A percentile compares a stretch with the other conserved stretches of the same genome.
Evolutionary conservation across 1,140 invertebrate genomes (phyloP).

Genomic region (Meloidogyne hapla): DNA sequence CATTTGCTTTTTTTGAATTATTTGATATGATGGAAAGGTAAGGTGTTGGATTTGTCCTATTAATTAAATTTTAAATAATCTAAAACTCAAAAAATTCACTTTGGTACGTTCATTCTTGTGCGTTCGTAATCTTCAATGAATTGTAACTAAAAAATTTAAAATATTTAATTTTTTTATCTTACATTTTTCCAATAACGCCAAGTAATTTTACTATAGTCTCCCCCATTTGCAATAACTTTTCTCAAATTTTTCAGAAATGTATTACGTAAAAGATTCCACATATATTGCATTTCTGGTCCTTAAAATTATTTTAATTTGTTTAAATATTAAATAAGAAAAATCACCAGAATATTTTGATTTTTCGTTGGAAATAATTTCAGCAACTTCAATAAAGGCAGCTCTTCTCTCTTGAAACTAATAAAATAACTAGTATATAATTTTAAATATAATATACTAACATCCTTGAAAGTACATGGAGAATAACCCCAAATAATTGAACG

Average conservation of each 20-base stretch:
- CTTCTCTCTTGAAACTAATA: conserved; percentile 10
- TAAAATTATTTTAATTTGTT: conserved; percentile 4
- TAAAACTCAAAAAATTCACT: too few species aligned
- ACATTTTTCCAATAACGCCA: conserved; percentile 44
- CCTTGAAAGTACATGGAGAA: too few species aligned
- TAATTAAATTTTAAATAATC: too few species aligned
- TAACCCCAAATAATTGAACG: conserved; percentile 35
- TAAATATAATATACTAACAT: too few species aligned
- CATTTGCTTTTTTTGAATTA: too few species aligned
- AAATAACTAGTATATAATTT: too few species aligned
- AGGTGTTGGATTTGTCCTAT: too few species aligned
- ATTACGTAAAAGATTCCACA: conserved; percentile 42
- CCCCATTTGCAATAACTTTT: conserved; percentile 26
- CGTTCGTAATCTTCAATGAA: too few species aligned
- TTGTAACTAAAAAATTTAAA: too few species aligned
- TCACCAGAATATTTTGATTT: conserved; percentile 25
- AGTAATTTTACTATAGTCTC: conserved; percentile 11
- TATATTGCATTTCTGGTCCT: conserved; percentile 38
- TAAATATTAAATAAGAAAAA: neutral
- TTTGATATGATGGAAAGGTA: too few species aligned
- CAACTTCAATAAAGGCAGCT: conserved; percentile 24
- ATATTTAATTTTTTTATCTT: too few species aligned
- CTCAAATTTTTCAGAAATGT: conserved; percentile 41
- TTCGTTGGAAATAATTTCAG: conserved; percentile 29
- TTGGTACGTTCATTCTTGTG: too few species aligned